Percentiles rank a stretch among this genome's conserved stretches.
Evolutionary conservation across 2,888 invertebrate genomes (phyloP).

Genomic region (Clepsis dumicolana): DNA sequence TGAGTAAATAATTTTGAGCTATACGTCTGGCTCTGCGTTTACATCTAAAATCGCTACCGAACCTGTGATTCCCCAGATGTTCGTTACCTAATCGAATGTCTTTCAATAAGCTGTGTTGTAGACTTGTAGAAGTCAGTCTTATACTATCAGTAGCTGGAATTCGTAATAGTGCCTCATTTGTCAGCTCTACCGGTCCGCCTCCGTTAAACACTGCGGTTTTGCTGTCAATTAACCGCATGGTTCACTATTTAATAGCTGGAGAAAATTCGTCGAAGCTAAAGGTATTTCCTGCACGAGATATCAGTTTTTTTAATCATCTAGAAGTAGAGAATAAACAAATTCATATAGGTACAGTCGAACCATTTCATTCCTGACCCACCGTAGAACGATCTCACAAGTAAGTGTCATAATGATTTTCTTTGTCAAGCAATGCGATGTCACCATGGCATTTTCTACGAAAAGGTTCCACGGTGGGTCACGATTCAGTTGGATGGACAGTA

Average conservation of each 20-base stretch:
- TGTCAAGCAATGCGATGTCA: too few relatives aligned
- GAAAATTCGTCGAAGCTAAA: slow-evolving; percentile 11
- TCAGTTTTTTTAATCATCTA: background rate
- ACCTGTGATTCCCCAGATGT: background rate
- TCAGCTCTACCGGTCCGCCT: background rate
- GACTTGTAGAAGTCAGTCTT: background rate
- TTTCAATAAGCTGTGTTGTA: background rate
- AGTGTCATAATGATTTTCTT: too few relatives aligned
- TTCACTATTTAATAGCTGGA: slow-evolving; percentile 1
- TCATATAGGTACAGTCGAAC: too few relatives aligned
- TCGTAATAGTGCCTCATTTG: background rate
- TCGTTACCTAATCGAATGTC: background rate
- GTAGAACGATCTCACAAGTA: too few relatives aligned
- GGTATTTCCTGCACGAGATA: slow-evolving; percentile 11
- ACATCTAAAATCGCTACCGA: too few relatives aligned
- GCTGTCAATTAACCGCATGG: slow-evolving; percentile 10
- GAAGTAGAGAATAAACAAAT: slow-evolving; percentile 3
- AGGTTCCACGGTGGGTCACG: too few relatives aligned
- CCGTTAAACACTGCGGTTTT: slow-evolving; percentile 4
- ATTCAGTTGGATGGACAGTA: too few relatives aligned
- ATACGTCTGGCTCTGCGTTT: too few relatives aligned
- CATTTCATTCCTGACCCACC: too few relatives aligned
- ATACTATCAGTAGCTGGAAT: background rate
- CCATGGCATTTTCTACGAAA: too few relatives aligned
- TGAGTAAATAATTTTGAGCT: too few relatives aligned